Evolutionary conservation across 2,113 vertebrate species (phyloP), one percentile per base, ranked within the genome.

Genomic region (Dissostichus mawsoni): DNA sequence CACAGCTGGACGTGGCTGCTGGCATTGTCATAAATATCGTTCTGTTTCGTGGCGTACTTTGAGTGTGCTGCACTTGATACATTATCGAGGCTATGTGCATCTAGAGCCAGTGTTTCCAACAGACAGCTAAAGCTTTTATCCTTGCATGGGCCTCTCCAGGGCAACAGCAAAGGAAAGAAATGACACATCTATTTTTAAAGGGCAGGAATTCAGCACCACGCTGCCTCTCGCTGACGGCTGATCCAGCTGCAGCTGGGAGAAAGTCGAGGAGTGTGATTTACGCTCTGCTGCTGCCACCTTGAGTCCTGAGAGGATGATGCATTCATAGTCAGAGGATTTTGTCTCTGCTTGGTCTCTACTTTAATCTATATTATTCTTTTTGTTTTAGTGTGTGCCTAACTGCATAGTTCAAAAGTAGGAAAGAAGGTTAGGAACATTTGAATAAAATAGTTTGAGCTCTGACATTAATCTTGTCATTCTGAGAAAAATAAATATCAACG

Each of bases 161-260:
- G 96, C 95, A 97, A 96, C 95, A 92, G 93, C 82, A 93, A 93
- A 92, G 94, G 91, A 94, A 87, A 94, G 94, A 78, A 96, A 95
- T 92, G 84, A 92, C 95, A 89, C 92, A 65, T 96, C 96, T 98
- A 97, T 98, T 98, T 99, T 96, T 97, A 97, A 95, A 91, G 75
- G 59, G 87, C 80, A 95, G 95, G 95, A 95, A 96, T 96, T 95
- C 90, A 82, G 88, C 73, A 81, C 86, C 80, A 69, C 69, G 74
- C 89, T 79, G 83, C 74, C 81, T 78, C 73, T 69, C 16, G 6
- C 80, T 75, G 83, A 76, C 16, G 51, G 79, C 76, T 58, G 80
- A 73, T 88, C 87, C 82, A 86, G 90, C 75, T 87, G 79, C 82
- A 86, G 90, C 75, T 87, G 79, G 83, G 69, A 71, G 58, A 17